These are phyloP conservation scores for Enteromius treurensis DNA, from an alignment of 2,797 vertebrate species.

Conservation along the genomic window DNA sequence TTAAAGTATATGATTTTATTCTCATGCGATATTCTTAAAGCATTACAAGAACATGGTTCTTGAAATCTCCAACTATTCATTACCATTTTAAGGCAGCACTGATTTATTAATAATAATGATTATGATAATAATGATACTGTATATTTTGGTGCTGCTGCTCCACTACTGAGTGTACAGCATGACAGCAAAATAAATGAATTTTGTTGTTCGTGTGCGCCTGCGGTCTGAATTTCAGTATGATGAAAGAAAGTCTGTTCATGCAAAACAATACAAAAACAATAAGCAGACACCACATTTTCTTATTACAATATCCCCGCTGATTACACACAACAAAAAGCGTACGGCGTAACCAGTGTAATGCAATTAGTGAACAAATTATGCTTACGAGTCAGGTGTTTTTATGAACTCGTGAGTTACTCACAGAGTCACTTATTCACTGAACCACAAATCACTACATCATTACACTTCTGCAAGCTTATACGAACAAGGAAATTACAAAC, in stretches of 20 bases:
- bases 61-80: neutral
- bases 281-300: neutral
- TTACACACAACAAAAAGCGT: neutral
- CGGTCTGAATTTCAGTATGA: neutral
- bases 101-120: neutral
- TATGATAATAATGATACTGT: neutral
- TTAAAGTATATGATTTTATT: neutral
- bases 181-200: neutral
- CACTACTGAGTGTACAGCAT: neutral
- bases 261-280: slow-evolving; percentile 9
- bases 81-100: neutral
- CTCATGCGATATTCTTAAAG: neutral
- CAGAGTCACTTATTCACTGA: neutral
- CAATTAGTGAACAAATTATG: neutral
- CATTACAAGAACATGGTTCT: neutral
- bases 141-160: neutral
- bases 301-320: neutral
- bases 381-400: neutral
- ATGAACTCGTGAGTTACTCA: neutral
- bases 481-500: neutral
- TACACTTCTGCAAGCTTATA: neutral
- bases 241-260: slow-evolving; percentile 7
- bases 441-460: neutral
- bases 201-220: neutral
- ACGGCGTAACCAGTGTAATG: neutral